Evolutionary conservation across 2,888 invertebrate species (phyloP).

Genomic region (Yponomeuta plumbellus): DNA sequence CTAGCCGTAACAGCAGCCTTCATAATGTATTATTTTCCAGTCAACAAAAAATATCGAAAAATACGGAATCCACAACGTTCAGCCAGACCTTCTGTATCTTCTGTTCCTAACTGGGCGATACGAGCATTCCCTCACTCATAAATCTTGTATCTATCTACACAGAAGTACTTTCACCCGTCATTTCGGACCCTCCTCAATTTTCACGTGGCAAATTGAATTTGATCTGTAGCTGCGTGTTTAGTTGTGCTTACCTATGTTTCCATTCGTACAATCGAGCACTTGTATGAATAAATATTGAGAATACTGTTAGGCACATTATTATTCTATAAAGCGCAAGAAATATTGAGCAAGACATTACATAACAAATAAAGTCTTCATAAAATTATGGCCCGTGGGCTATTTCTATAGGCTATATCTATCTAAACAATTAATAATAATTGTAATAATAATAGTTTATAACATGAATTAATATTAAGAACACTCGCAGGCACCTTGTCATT

Average conservation of each 20-base stretch:
- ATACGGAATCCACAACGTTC: not conserved
- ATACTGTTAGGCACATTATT: too few species aligned
- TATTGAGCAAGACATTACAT: too few species aligned
- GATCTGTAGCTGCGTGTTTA: conserved; percentile 34
- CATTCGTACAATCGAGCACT: conserved; percentile 49
- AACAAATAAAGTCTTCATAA: too few species aligned
- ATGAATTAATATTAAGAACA: too few species aligned
- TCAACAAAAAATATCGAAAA: too few species aligned
- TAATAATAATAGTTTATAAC: not conserved
- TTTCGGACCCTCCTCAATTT: conserved; percentile 68
- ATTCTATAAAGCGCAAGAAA: too few species aligned
- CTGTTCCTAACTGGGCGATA: not conserved
- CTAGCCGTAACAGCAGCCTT: too few species aligned
- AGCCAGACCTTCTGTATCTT: not conserved
- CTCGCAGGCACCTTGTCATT: too few species aligned
- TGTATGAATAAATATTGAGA: not conserved
- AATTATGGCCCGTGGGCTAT: too few species aligned
- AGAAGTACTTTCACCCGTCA: conserved; percentile 43
- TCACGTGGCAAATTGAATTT: conserved; percentile 72
- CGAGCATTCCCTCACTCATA: not conserved
- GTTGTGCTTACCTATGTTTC: not conserved
- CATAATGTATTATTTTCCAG: too few species aligned
- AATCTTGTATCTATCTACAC: conserved; percentile 3
- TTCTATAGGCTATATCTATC: too few species aligned
- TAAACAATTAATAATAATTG: not conserved